Evolutionary conservation across 1,140 invertebrate species (phyloP), one percentile per base, ranked within the genome.

Genomic region (Leucophenga varia): DNA sequence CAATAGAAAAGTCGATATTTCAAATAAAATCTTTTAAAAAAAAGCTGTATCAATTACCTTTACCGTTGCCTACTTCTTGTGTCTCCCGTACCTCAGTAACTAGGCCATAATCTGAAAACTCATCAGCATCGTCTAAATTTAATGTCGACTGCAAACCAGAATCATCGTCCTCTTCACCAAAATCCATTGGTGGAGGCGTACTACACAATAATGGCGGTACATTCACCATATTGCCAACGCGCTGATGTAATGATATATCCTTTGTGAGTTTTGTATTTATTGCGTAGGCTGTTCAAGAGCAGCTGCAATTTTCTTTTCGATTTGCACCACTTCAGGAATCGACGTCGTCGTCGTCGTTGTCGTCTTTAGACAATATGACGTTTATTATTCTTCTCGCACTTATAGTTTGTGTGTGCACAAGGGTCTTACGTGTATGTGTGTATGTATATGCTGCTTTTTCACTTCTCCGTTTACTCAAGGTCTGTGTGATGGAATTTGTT

Each of bases 161-260:
- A 63, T 84, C 82, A 37, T 83, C 82, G 41, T 84, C 82, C 3
- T 81, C 80, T 49, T 83, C 81, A 19, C 77, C 76, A 52, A 76
- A 76, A 59, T 80, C 81, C 30, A 84, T 78, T 19, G 83, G 83
- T 39, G 83, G 83, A 50, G 83, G 83, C 18, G 82, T 82, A 47
- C 79, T 82, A 56, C 82, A 82, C 35, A 85, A 77, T 47, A 85
- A 68, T 28, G 82, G 83, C 58, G 83, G 83, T 57, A 84, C 78
- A 52, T 78, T 56, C 21, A 72, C 69, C 52, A 69, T 65, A 41
- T 58, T 68, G 48, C 22, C 5, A n/a, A n/a, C n/a, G n/a, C n/a
- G n/a, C n/a, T n/a, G n/a, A n/a, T n/a, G n/a, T n/a, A n/a, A n/a
- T n/a, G n/a, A n/a, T n/a, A n/a, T n/a, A n/a, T n/a, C n/a, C n/a